phyloP scores from a whole-genome alignment of 2,888 invertebrate species.

The Hydroisotoma schaefferi region DNA sequence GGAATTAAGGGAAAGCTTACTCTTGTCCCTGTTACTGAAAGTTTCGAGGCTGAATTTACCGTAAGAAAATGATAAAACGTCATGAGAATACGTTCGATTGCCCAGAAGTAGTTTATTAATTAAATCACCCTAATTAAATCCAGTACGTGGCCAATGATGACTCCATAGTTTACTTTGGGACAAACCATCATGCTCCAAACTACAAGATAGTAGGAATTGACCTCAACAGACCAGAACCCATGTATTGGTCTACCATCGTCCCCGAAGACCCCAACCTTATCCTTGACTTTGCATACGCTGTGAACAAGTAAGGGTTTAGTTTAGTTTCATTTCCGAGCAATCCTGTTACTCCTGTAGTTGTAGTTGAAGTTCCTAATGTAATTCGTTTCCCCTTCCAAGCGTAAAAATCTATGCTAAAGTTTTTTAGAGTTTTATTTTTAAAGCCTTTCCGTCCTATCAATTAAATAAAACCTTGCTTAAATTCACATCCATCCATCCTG shows the following conservation, averaged over 20 bases:
- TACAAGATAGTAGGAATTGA: constrained; percentile 83
- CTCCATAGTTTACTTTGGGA: constrained; percentile 66
- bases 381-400: too few species aligned
- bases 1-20: constrained; percentile 56
- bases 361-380: too few species aligned
- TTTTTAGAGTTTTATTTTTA: too few species aligned
- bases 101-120: constrained; percentile 4
- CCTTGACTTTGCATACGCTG: constrained; percentile 79
- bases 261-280: constrained; percentile 80
- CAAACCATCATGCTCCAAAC: constrained; percentile 89
- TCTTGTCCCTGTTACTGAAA: constrained; percentile 75
- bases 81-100: neutral
- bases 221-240: constrained; percentile 65
- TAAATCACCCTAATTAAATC: constrained; percentile 47
- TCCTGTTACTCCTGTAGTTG: too few species aligned
- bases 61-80: constrained; percentile 56
- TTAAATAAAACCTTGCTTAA: too few species aligned
- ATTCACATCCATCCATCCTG: too few species aligned
- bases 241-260: constrained; percentile 78
- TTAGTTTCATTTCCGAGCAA: too few species aligned
- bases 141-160: constrained; percentile 88
- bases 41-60: constrained; percentile 89
- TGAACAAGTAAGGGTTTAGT: constrained; percentile 57
- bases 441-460: too few species aligned
- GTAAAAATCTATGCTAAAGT: too few species aligned